Conservation (phyloP, 2,113 vertebrate species). For the Tapirus terrestris region DNA sequence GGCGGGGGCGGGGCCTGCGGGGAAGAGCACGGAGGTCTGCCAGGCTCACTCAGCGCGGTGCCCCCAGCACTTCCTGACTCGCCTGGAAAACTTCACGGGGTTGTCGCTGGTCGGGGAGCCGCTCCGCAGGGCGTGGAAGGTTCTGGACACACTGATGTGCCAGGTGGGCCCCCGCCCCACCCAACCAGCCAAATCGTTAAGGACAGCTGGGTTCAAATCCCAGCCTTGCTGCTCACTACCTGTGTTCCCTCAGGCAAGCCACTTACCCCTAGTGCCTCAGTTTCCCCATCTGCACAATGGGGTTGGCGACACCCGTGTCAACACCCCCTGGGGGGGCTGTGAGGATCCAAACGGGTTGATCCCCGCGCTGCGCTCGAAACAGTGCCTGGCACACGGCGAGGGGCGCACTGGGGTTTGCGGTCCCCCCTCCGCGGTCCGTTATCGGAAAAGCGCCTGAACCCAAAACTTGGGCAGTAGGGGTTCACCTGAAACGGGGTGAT, state of each 20-base stretch:
- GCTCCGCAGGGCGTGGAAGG: constrained; percentile 72
- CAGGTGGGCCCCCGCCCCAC: constrained; percentile 26
- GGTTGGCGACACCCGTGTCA: background rate
- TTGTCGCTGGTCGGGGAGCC: constrained; percentile 73
- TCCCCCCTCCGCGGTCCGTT: accelerated
- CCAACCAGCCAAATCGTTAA: background rate
- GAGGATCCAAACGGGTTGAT: constrained; percentile 67
- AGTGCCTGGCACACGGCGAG: background rate
- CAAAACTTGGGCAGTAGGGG: background rate
- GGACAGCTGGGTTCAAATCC: background rate
- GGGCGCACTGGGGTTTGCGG: constrained; percentile 84
- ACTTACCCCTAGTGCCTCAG: background rate
- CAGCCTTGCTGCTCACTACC: background rate
- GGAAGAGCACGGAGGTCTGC: accelerated
- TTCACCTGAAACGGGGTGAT: background rate
- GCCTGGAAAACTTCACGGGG: constrained; percentile 70
- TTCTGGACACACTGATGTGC: constrained; percentile 76
- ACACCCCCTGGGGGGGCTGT: constrained; percentile 83
- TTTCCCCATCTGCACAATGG: background rate
- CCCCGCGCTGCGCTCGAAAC: background rate
- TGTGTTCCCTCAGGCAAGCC: background rate
- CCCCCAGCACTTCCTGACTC: constrained; percentile 67
- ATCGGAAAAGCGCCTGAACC: background rate
- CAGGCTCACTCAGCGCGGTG: background rate
- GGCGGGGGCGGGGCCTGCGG: accelerated